Evolutionary conservation across 2,797 vertebrate genomes (phyloP).

Genomic region (Hybognathus amarus): DNA sequence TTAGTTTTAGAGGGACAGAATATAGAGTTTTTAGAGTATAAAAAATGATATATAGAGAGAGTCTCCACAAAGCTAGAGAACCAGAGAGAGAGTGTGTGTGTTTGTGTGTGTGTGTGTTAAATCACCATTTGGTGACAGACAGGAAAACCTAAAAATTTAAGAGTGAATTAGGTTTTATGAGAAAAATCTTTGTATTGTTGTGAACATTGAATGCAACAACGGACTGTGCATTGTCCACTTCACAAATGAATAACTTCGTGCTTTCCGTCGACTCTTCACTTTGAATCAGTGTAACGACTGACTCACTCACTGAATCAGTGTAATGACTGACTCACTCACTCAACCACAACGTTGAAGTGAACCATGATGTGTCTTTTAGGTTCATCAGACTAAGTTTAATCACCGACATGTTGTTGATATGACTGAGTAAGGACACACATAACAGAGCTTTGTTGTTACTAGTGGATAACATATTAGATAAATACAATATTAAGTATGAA

Average conservation of each 20-base stretch:
- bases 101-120: too few relatives aligned
- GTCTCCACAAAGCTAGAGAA: too few relatives aligned
- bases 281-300: conserved; percentile 10
- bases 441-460: background rate
- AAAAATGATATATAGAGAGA: too few relatives aligned
- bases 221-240: background rate
- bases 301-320: conserved; percentile 6
- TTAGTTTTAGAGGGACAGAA: too few relatives aligned
- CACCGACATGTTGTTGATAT: too few relatives aligned
- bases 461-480: too few relatives aligned
- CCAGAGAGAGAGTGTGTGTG: too few relatives aligned
- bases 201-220: background rate
- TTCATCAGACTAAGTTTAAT: background rate
- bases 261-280: background rate
- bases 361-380: background rate
- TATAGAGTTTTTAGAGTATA: too few relatives aligned
- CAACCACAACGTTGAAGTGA: background rate
- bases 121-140: background rate
- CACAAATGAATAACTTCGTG: background rate
- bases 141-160: background rate
- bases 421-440: background rate
- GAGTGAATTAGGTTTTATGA: background rate
- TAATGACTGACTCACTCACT: background rate
- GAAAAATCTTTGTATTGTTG: background rate
- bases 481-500: too few relatives aligned